phyloP scores from a whole-genome alignment of 2,888 invertebrate species.

The Macrophya alboannulata region DNA sequence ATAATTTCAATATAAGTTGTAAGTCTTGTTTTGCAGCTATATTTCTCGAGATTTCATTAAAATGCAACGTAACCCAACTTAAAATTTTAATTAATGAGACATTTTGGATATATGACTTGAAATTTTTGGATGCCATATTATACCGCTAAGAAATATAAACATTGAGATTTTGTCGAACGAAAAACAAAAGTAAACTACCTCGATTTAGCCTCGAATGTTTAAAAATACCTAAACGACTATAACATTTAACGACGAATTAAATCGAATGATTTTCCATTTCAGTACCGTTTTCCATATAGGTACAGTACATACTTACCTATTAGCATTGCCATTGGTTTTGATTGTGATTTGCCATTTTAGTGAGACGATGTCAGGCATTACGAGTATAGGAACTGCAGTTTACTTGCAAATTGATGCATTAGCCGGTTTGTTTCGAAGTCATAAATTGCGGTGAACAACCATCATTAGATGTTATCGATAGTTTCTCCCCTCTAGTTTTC shows the following conservation, averaged over 20 bases:
- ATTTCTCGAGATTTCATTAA: too few species aligned
- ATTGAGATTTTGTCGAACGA: too few species aligned
- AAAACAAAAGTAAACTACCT: background rate
- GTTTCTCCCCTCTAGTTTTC: background rate
- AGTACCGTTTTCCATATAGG: background rate
- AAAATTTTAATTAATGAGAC: too few species aligned
- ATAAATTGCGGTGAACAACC: background rate
- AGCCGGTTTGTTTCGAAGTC: background rate
- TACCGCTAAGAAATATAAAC: too few species aligned
- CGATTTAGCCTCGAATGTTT: background rate
- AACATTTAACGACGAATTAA: background rate
- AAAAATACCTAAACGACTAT: background rate
- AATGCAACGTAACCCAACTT: too few species aligned
- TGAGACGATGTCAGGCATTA: background rate
- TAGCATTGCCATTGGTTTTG: constrained; percentile 19
- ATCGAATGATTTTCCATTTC: background rate
- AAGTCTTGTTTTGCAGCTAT: too few species aligned
- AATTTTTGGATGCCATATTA: too few species aligned
- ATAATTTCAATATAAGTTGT: too few species aligned
- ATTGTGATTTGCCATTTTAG: constrained; percentile 10
- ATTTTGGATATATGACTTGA: too few species aligned
- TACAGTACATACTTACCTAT: background rate
- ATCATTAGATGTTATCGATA: background rate
- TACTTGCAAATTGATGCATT: background rate
- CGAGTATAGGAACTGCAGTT: background rate